These are phyloP conservation scores for Acridotheres tristis DNA, from an alignment of 2,797 vertebrate genomes.

Conservation along the genomic window DNA sequence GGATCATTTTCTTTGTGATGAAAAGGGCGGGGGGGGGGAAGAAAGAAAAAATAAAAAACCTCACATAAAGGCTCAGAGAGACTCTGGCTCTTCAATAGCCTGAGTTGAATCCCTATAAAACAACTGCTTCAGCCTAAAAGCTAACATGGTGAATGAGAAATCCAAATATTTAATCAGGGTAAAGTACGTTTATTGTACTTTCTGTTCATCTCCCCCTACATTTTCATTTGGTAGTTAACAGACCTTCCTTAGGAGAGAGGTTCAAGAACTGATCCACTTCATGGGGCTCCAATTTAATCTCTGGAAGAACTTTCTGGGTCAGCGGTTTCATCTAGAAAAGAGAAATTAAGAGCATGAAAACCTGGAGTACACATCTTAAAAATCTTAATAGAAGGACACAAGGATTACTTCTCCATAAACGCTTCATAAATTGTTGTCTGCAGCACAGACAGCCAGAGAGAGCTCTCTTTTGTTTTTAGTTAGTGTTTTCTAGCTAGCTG, in stretches of 20 bases:
- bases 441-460: too few species aligned
- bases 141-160: neutral
- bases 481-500: too few species aligned
- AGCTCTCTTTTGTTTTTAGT: too few species aligned
- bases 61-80: neutral
- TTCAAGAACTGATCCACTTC: slow-evolving; percentile 99
- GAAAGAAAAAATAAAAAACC: too few species aligned
- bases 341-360: slow-evolving; percentile 45
- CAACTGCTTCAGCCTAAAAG: neutral
- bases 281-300: slow-evolving; percentile 96
- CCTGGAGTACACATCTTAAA: neutral
- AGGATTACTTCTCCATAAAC: slow-evolving; percentile 5
- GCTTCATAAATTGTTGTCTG: too few species aligned
- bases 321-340: slow-evolving; percentile 84
- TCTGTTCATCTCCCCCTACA: neutral
- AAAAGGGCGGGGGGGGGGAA: neutral
- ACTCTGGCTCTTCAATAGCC: neutral
- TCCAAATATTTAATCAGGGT: slow-evolving; percentile 24
- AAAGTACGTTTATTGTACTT: slow-evolving; percentile 3
- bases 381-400: neutral
- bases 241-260: slow-evolving; percentile 93
- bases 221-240: slow-evolving; percentile 1
- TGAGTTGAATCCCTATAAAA: neutral
- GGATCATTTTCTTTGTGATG: neutral
- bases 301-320: slow-evolving; percentile 81